Conservation (phyloP, 2,797 vertebrate genomes). For the Simalia tracyae region DNA sequence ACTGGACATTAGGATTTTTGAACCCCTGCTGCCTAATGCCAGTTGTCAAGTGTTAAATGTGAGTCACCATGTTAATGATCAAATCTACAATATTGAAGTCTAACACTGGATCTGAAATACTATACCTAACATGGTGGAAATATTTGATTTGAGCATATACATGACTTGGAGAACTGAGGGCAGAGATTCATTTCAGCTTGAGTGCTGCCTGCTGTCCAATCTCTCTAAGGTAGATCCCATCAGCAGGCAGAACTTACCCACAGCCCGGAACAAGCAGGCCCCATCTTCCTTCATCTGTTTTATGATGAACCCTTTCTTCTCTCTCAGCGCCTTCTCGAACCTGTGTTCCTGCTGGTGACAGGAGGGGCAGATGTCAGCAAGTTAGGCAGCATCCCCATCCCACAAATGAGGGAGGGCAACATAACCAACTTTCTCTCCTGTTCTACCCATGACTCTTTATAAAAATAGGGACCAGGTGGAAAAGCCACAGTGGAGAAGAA, state of each 20-base stretch:
- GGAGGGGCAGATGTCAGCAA: conserved; percentile 54
- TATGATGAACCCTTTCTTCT: conserved; percentile 95
- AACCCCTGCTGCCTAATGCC: background rate
- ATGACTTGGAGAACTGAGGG: background rate
- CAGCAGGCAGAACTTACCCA: conserved; percentile 77
- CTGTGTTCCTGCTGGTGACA: conserved; percentile 86
- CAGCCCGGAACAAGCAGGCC: conserved; percentile 90
- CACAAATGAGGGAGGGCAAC: conserved; percentile 24
- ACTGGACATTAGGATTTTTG: background rate
- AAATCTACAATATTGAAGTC: background rate
- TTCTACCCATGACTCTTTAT: background rate
- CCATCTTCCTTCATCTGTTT: conserved; percentile 96
- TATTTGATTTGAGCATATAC: background rate
- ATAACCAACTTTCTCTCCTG: background rate
- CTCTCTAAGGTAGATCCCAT: conserved; percentile 23
- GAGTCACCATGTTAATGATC: background rate
- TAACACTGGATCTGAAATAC: background rate
- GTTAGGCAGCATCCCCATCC: conserved; percentile 32
- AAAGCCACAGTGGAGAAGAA: background rate
- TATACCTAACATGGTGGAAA: background rate
- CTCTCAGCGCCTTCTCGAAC: conserved; percentile 89
- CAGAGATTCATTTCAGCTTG: background rate
- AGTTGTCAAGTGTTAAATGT: background rate
- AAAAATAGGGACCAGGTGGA: background rate
- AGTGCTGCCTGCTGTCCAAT: background rate